Evolutionary conservation across 2,888 invertebrate species (phyloP), one percentile per base, ranked within the genome.

Genomic region (Oscheius sp.): DNA sequence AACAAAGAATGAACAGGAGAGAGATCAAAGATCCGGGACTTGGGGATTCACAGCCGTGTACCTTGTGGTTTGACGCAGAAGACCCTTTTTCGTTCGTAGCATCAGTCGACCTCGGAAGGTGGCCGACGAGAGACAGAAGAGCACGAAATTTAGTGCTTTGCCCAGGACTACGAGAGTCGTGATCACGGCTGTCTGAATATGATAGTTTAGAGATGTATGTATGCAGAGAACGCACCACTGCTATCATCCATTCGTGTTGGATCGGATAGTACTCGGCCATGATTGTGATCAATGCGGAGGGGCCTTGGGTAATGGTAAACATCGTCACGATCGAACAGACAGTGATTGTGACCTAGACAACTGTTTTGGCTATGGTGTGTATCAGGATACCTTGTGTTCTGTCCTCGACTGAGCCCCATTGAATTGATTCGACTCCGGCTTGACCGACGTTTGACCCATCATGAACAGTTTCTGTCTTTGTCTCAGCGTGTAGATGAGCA

Each of bases 301-400:
- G 85, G 32, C 82, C 79, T 77, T 86, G 87, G 7, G 87, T 87
- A 10, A 87, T 83, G 1, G 86, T 87, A 74, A 87, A 86, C 58
- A 84, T 84, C 9, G 85, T 86, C 33, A 86, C 86, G 70, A 86
- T 86, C 11, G 85, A 83, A 51, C 84, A 84, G n/a, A 86, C 85
- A 1, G 86, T 86, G 7, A 86, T 77, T 13, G 86, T 87, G 33
- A 86, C 83, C 75, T 75, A 51, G n/a, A 73, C 63, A 29, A 32
- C 1, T n/a, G 7, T 13, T 35, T 9, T 68, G n/a, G 21, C 2
- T n/a, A 63, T 35, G 21, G 11, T 50, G 50, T 10, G 1, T 50
- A 9, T 50, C 50, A 50, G 13, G 13, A 50, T 35, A 75, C 76
- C 63, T 83, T 83, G 68, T 87, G 85, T 70, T 86, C 86, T 10